Evolutionary conservation across 2,113 vertebrate genomes (phyloP), one percentile per base, ranked within the genome.

Genomic region (Peucedramus taeniatus): DNA sequence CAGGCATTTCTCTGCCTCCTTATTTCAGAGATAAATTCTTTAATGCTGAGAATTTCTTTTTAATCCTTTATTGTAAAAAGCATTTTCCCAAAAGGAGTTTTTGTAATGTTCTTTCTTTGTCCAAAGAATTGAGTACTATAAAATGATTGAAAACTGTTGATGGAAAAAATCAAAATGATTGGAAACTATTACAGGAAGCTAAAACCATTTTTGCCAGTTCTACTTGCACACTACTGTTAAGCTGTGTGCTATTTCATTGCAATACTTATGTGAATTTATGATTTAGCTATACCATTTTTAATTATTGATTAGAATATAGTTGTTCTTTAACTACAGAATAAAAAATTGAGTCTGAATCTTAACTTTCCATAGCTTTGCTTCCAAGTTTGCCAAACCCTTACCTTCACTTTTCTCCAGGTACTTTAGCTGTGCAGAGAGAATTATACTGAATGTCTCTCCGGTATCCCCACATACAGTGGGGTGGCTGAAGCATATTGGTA

Each of bases 361-460:
- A 72, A 54, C 5, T 45, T 83, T 35, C 21, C 10, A 23, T 17
- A 27, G 10, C 1, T 81, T 72, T 71, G 9, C 33, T 83, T 88
- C 13, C 21, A 51, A 59, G 27, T 42, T 63, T 79, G 18, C 50
- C 22, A 66, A 75, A 16, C 7, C 3, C 2, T 35, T 71, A 8
- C 5, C n/a, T 68, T 79, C 12, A 21, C 1, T 85, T 83, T 44
- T 64, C 6, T 33, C 9, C 13, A n/a, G 7, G 2, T 31, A 28
- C 15, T 75, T 63, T 45, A 8, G 31, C 66, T 66, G 27, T 28
- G 13, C 15, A 51, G 63, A 50, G 14, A 42, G 56, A 64, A 35
- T 68, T 8, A 13, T 22, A 10, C 4, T 27, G 37, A 28, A 7
- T 37, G 10, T 40, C n/a, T 74, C 15, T 44, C 3, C 0, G 0